These are phyloP conservation scores for Cherax quadricarinatus DNA, from an alignment of 1,140 invertebrate genomes.

Conservation along the genomic window DNA sequence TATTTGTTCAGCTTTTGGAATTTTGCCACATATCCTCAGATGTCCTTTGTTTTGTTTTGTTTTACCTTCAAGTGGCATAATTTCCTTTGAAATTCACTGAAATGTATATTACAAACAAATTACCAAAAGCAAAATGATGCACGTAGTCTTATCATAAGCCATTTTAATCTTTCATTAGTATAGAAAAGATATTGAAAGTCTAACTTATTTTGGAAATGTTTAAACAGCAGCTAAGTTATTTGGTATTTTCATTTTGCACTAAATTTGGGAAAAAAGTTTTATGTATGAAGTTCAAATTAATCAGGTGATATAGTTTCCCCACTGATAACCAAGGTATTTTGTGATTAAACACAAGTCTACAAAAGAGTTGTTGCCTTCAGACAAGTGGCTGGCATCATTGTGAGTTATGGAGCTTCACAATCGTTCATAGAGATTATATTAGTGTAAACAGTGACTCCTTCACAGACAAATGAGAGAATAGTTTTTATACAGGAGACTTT, in stretches of 20 bases:
- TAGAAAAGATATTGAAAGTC: not conserved
- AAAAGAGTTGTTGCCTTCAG: constrained; percentile 25
- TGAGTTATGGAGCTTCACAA: constrained; percentile 65
- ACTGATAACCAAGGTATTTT: constrained; percentile 19
- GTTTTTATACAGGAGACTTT: constrained; percentile 67
- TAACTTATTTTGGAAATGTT: not conserved
- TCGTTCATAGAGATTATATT: constrained; percentile 71
- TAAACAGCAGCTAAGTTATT: not conserved
- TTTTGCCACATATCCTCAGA: not conserved
- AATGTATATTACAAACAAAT: not conserved
- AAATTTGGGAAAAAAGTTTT: not conserved
- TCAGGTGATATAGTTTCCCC: constrained; percentile 14
- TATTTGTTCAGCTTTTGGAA: not conserved
- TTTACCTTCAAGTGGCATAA: not conserved
- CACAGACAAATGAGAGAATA: constrained; percentile 61
- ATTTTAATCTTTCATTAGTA: not conserved
- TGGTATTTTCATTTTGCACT: not conserved
- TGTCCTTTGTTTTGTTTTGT: not conserved
- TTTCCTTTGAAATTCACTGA: not conserved
- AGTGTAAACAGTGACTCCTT: constrained; percentile 70
- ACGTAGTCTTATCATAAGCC: too few relatives aligned
- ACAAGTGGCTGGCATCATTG: constrained; percentile 47
- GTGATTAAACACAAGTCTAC: constrained; percentile 31
- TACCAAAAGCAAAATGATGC: too few relatives aligned
- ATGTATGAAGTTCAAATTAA: not conserved